Evolutionary conservation across 2,113 vertebrate species (phyloP).

Genomic region (Silurus meridionalis): DNA sequence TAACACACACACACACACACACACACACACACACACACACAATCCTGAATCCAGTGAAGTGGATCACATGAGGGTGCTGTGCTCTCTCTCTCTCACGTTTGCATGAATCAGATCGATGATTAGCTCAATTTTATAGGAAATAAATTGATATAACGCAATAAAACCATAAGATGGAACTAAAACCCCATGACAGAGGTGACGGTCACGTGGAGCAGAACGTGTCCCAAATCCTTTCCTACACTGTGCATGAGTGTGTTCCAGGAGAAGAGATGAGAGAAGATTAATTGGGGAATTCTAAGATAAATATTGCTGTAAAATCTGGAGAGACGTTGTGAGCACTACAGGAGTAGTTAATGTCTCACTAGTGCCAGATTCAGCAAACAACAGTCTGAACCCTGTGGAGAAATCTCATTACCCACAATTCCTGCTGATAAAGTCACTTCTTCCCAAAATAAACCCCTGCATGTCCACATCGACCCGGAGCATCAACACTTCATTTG

Average conservation of each 20-base stretch:
- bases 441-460: conserved; percentile 11
- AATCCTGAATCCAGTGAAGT: no score
- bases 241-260: background rate
- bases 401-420: conserved; percentile 5
- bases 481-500: background rate
- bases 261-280: background rate
- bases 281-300: background rate
- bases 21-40: no score
- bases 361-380: background rate
- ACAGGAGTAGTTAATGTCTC: background rate
- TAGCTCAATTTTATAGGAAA: background rate
- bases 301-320: conserved; percentile 19
- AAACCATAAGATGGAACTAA: background rate
- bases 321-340: background rate
- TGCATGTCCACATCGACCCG: background rate
- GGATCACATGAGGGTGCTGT: background rate
- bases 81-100: background rate
- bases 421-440: conserved; percentile 1
- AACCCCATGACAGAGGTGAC: background rate
- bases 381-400: background rate
- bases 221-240: background rate
- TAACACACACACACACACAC: no score
- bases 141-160: no score
- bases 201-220: background rate
- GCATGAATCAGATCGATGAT: background rate